These are phyloP conservation scores for Melanotus villosus DNA, from an alignment of 2,888 invertebrate genomes.

Conservation along the genomic window DNA sequence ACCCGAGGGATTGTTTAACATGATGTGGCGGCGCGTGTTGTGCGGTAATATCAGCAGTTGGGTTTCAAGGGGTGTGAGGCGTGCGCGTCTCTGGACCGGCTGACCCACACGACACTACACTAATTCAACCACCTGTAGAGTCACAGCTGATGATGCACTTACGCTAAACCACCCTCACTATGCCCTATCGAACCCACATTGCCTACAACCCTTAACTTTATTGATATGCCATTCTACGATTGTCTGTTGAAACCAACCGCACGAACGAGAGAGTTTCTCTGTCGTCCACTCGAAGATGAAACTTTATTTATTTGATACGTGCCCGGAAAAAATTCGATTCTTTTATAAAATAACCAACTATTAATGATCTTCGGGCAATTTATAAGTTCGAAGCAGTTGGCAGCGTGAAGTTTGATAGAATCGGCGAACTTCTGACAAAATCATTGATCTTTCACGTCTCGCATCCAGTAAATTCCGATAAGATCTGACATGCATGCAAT, in stretches of 20 bases:
- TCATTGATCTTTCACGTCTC: no score
- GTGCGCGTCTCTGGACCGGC: conserved; percentile 48
- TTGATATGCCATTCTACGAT: conserved; percentile 33
- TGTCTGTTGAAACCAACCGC: conserved; percentile 15
- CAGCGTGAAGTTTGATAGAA: no score
- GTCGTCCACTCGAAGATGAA: not conserved
- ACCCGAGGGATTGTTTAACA: conserved; percentile 49
- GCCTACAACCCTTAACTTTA: conserved; percentile 41
- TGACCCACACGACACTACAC: conserved; percentile 57
- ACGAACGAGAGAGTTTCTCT: not conserved
- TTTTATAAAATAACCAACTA: no score
- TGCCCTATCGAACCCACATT: conserved; percentile 37
- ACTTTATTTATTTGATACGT: not conserved
- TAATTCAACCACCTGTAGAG: conserved; percentile 61
- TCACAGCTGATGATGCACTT: conserved; percentile 49
- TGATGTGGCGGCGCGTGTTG: conserved; percentile 47
- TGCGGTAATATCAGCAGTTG: conserved; percentile 43
- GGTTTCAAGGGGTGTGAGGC: conserved; percentile 42
- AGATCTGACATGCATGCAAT: no score
- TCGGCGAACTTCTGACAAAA: no score
- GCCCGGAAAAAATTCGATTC: no score
- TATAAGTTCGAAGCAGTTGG: no score
- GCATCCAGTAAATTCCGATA: no score
- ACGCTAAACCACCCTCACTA: conserved; percentile 46
- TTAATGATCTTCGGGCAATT: no score